phyloP scores from a whole-genome alignment of 2,113 vertebrate species.

The Oncorhynchus mykiss region DNA sequence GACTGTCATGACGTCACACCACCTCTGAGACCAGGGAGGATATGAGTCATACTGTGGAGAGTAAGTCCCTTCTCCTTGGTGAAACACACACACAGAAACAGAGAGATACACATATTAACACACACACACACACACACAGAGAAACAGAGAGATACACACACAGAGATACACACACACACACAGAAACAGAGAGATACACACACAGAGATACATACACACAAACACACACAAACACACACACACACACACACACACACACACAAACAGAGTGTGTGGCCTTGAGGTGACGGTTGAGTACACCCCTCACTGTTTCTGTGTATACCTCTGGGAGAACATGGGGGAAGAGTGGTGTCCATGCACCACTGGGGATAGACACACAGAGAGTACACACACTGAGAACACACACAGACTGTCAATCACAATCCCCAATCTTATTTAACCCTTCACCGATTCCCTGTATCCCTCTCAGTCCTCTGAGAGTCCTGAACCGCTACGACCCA shows the following conservation, averaged over 20 bases:
- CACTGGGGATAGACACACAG: background rate
- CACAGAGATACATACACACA: too few relatives aligned
- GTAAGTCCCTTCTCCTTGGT: background rate
- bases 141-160: too few relatives aligned
- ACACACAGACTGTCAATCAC: slow-evolving; percentile 5
- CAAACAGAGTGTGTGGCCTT: background rate
- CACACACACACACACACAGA: too few relatives aligned
- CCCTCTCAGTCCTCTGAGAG: background rate
- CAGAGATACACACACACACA: too few relatives aligned
- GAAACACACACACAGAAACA: background rate
- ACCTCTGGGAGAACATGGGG: background rate
- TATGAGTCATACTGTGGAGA: background rate
- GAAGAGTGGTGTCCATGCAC: background rate
- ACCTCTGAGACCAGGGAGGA: background rate
- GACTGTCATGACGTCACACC: too few relatives aligned
- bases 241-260: too few relatives aligned
- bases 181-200: too few relatives aligned
- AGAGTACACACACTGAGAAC: background rate
- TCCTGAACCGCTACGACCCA: background rate
- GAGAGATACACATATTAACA: too few relatives aligned
- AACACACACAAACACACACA: fast-evolving
- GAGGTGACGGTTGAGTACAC: background rate
- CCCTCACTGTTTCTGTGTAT: slow-evolving; percentile 5
- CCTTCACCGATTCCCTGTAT: background rate
- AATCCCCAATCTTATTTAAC: background rate